Base-by-base conservation (phyloP, 1,140 invertebrate genomes). In the Drosophila pruinosa region DNA sequence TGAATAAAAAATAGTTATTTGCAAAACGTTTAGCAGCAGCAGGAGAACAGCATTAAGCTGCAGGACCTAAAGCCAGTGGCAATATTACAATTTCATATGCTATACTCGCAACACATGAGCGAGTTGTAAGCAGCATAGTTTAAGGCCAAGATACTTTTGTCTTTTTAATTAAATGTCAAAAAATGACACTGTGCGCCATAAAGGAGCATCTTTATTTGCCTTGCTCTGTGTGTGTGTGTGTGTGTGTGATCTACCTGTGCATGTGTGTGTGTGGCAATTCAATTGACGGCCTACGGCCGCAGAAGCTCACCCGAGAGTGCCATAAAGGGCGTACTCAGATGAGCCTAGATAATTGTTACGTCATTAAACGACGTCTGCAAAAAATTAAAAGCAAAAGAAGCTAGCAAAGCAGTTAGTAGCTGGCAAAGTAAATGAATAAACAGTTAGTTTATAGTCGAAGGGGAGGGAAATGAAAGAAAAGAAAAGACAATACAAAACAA, bases 1-100 rank as follows among this genome's bases (percentile, higher is more conserved):
- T 88, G 82, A 82, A 88, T 88, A 88, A 88, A 75, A 82, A 88
- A 88, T 88, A 89, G 78, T 78, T 88, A 88, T 88, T 88, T 88
- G 78, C 82, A 88, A 88, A 88, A 82, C 82, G 82, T 88, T 88
- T 88, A 88, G 63, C 64, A 65, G 41, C 58, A 31, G 50, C 24
- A 54, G 75, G 69, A 52, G 57, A 47, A 19, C 52, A 38, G 4
- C 36, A 17, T 43, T 41, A 43, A 54, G 48, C 48, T 41, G 53
- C 24, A 62, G 39, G 26, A 57, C 19, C 36, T 12, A 38, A 56
- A 15, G 34, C 62, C 45, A 54, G 19, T 21, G 67, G 65, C 41
- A 8, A 48, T 21, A 39, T 54, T 4, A 48, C 21, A 54, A 48
- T 50, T 28, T 56, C 39, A 39, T 15, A 64, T 21, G 45, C 6